These are phyloP conservation scores for Daphoenositta chrysoptera DNA, from an alignment of 2,113 vertebrate genomes.

Conservation along the genomic window DNA sequence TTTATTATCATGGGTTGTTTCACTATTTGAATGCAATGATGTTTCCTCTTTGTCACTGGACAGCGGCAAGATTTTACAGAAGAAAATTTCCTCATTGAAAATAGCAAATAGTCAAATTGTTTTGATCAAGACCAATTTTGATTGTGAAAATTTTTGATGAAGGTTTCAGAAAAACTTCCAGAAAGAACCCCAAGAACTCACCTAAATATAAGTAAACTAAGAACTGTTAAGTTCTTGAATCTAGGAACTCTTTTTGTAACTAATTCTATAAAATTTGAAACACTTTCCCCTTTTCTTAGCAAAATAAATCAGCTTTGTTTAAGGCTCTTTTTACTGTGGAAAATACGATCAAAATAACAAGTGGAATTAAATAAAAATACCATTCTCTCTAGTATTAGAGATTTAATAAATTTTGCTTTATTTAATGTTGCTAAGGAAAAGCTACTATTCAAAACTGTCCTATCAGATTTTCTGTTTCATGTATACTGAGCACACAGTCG, in stretches of 20 bases:
- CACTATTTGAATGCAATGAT: background rate
- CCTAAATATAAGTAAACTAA: background rate
- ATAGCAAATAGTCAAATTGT: fast-evolving
- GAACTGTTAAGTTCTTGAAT: background rate
- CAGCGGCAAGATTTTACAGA: background rate
- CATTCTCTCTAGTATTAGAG: background rate
- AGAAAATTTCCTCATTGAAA: background rate
- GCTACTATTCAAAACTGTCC: background rate
- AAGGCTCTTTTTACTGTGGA: background rate
- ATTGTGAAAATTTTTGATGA: background rate
- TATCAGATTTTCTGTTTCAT: background rate
- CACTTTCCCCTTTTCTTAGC: background rate
- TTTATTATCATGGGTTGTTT: background rate
- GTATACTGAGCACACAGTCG: background rate
- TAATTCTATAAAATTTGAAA: background rate
- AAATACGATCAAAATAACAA: background rate
- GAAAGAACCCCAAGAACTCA: background rate
- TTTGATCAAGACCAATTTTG: background rate
- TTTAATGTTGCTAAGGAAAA: background rate
- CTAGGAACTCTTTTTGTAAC: background rate
- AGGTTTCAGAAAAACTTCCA: background rate
- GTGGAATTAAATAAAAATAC: background rate
- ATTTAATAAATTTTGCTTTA: background rate
- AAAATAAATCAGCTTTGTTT: background rate
- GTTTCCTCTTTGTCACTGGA: background rate